Percentiles rank a stretch among this genome's conserved stretches.
Evolutionary conservation across 2,888 invertebrate species (phyloP).

Genomic region (Drosophila helvetica): DNA sequence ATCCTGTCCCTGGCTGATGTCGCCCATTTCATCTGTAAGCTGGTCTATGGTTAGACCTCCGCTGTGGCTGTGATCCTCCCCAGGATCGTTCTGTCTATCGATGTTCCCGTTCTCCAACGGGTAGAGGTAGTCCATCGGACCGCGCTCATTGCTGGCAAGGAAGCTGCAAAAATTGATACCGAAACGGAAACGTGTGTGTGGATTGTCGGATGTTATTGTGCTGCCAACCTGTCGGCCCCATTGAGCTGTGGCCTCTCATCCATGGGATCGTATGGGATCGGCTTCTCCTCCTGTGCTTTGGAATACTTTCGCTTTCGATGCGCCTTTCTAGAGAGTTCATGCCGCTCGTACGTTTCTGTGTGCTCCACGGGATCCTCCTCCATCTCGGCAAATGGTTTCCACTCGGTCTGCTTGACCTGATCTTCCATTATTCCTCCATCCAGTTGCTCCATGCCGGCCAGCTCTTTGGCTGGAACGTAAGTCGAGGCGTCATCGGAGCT

Average conservation of each 20-base stretch:
- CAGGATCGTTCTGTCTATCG: conserved; percentile 44
- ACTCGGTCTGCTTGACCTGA: neutral
- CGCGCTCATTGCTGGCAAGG: conserved; percentile 53
- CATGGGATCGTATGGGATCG: neutral
- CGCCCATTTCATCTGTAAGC: conserved; percentile 12
- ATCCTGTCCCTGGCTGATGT: conserved; percentile 7
- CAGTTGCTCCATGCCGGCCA: conserved; percentile 33
- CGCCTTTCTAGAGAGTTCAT: conserved; percentile 15
- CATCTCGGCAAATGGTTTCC: conserved; percentile 15
- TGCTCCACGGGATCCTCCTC: neutral
- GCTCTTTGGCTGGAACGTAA: conserved; percentile 5
- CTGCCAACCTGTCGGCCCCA: conserved; percentile 55
- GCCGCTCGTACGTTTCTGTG: conserved; percentile 21
- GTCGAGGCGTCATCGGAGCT: neutral
- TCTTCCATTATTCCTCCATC: conserved; percentile 1
- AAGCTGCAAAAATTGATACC: conserved; percentile 48
- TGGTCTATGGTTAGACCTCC: conserved; percentile 50
- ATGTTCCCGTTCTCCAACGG: conserved; percentile 43
- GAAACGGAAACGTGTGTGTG: neutral
- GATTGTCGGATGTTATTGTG: neutral
- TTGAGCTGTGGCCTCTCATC: neutral
- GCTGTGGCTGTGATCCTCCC: conserved; percentile 42
- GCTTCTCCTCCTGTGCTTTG: conserved; percentile 4
- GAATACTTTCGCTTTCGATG: conserved; percentile 12
- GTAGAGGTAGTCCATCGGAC: conserved; percentile 49